Conservation (phyloP, 2,113 vertebrate species). For the Anhinga rufa region DNA sequence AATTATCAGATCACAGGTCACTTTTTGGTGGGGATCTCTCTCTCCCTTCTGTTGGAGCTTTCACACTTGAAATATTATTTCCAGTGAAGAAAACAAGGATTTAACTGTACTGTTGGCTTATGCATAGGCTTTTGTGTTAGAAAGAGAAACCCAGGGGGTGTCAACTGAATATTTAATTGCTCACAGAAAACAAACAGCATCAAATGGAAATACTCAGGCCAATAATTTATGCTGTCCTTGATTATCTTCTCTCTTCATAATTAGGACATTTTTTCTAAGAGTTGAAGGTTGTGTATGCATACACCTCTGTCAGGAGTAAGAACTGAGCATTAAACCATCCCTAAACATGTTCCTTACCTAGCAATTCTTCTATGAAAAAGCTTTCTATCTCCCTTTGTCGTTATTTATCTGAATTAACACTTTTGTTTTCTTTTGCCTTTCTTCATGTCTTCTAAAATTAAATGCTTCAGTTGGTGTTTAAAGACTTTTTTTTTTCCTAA, state of each 20-base stretch:
- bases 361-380: too few relatives aligned
- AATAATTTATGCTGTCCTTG: neutral
- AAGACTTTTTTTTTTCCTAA: neutral
- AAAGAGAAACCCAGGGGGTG: neutral
- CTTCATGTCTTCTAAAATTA: neutral
- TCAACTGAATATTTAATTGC: neutral
- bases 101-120: neutral
- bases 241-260: neutral
- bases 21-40: accelerated
- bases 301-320: neutral
- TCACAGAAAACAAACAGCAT: neutral
- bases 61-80: neutral
- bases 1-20: neutral
- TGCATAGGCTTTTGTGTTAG: neutral
- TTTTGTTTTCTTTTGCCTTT: neutral
- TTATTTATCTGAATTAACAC: neutral
- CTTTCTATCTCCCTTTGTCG: accelerated
- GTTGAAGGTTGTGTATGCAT: neutral
- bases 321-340: neutral
- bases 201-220: neutral
- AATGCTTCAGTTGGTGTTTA: neutral
- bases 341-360: neutral
- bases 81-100: neutral
- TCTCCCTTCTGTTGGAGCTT: neutral
- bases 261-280: neutral